phyloP scores from a whole-genome alignment of 2,888 invertebrate genomes.

The Amiota communis region DNA sequence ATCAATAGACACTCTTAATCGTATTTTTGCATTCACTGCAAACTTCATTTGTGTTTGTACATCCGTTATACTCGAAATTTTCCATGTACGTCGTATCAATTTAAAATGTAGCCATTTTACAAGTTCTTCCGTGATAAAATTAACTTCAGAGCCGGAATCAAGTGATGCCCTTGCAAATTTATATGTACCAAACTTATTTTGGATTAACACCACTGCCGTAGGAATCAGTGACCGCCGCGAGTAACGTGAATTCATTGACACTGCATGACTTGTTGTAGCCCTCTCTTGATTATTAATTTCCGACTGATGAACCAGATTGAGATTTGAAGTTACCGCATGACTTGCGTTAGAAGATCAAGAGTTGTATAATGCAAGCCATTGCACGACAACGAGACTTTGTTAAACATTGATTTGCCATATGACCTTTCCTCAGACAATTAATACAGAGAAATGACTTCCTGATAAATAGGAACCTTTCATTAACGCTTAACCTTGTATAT shows the following conservation, averaged over 20 bases:
- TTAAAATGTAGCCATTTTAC: slow-evolving; percentile 21
- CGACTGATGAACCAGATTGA: background rate
- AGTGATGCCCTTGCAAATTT: slow-evolving; percentile 20
- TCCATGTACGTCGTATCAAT: background rate
- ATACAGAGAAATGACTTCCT: slow-evolving; percentile 10
- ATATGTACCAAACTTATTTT: slow-evolving; percentile 2
- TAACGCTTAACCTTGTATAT: too few species aligned
- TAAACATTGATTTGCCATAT: background rate
- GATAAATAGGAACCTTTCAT: too few species aligned
- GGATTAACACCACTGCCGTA: too few species aligned
- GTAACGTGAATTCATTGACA: background rate
- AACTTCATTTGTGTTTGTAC: too few species aligned
- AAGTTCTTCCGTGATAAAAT: slow-evolving; percentile 31
- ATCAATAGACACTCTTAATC: too few species aligned
- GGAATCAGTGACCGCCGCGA: background rate
- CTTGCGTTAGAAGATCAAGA: background rate
- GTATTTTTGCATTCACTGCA: too few species aligned
- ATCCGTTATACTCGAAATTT: background rate
- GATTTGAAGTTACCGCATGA: background rate
- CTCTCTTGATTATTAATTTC: background rate
- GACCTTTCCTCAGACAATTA: slow-evolving; percentile 28
- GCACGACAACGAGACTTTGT: background rate
- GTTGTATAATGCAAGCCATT: background rate
- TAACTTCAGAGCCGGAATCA: slow-evolving; percentile 28
- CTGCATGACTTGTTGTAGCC: too few species aligned